A percentile compares a stretch with the other conserved stretches of the same genome.
These are phyloP conservation scores for Ametastegia equiseti DNA, from an alignment of 2,888 invertebrate species.

Conservation along the genomic window DNA sequence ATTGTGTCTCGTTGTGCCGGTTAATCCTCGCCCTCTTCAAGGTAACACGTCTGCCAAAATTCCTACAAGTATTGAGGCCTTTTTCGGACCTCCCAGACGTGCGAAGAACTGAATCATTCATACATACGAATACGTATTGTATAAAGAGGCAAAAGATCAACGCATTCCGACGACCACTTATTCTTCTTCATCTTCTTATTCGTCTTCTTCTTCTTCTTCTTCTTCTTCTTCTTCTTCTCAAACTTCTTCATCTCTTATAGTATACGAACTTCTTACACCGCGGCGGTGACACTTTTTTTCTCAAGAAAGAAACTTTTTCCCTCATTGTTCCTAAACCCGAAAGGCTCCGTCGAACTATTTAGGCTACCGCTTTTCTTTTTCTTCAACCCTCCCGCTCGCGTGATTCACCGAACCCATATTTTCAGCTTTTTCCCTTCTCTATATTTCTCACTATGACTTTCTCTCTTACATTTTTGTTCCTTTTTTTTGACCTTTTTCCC, in stretches of 20 bases:
- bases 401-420: not conserved
- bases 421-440: not conserved
- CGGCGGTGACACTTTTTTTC: too few species aligned
- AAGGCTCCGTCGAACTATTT: not conserved
- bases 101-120: constrained; percentile 41
- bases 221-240: not conserved
- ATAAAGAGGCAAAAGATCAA: constrained; percentile 24
- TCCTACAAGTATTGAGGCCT: constrained; percentile 2
- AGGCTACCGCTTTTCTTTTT: too few species aligned
- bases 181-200: constrained; percentile 33
- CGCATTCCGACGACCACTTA: constrained; percentile 30
- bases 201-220: not conserved
- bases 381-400: not conserved
- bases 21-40: constrained; percentile 56
- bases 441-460: not conserved
- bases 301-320: not conserved
- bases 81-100: constrained; percentile 42
- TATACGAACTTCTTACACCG: not conserved
- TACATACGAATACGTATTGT: not conserved
- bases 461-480: not conserved
- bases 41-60: constrained; percentile 57
- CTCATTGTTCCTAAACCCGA: not conserved
- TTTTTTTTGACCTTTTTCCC: not conserved
- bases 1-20: constrained; percentile 28
- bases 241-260: constrained; percentile 35